Evolutionary conservation across 37 sponge, comb jelly and placozoan species (phyloP), one percentile per base, ranked within the genome.

Genomic region (Aplysina aerophoba): DNA sequence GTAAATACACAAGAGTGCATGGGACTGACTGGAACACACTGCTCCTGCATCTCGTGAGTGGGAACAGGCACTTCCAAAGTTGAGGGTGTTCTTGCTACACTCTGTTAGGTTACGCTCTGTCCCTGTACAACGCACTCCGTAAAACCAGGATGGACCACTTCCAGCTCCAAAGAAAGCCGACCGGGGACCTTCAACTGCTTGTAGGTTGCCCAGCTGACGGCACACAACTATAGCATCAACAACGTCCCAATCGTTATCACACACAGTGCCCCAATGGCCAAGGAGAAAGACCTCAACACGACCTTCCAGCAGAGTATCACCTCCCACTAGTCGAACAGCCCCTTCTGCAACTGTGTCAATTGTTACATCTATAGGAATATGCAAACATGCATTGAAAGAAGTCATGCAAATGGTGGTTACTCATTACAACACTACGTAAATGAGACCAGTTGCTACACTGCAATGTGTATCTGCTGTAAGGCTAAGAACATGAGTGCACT

Each of bases 251-350:
- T 13, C 34, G 50, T 82, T 64, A 36, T 82, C 83, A 61, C 89
- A 89, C 28, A 89, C 58, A 34, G 81, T 79, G 13, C 79, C 57
- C n/a, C 40, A 85, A 25, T 40, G 64, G 41, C 82, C 82, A 19
- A 21, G 14, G 0, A 77, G 8, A 59, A 85, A 89, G 37, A 85
- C 61, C 58, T 89, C 89, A 31, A 89, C 89, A 14, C 89, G 55
- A 22, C 89, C 89, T n/a, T 79, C 80, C 33, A 68, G 69, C 0
- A 19, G 15, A 28, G 54, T 72, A 54, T 0, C 38, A 17, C 90
- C 87, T 6, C 66, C 82, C 25, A 65, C 87, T 28, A 90, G 77
- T 0, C 86, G 22, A 2, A 90, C 39, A 20, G 67, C 78, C 0
- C 85, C 89, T 59, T 55, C 53, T 4, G 34, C 24, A 79, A 57